Evolutionary conservation across 2,113 vertebrate species (phyloP).

Genomic region (Balaeniceps rex): DNA sequence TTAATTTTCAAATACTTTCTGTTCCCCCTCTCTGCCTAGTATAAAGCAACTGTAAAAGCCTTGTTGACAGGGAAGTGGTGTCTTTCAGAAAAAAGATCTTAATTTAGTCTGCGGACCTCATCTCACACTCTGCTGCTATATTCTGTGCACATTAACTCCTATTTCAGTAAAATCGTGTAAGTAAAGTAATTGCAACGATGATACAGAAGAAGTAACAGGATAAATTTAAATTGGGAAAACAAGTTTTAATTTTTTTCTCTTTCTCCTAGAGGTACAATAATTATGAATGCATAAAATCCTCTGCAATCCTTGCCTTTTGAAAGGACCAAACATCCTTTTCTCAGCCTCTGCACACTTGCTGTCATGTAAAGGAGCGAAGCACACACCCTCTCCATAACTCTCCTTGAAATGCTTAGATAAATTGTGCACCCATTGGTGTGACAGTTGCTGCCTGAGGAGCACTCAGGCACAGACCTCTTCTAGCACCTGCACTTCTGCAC

Average conservation of each 20-base stretch:
- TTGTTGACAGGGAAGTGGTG: not conserved
- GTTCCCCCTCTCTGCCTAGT: not conserved
- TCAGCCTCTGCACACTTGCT: not conserved
- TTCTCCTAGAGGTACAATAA: not conserved
- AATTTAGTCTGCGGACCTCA: not conserved
- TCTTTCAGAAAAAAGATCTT: not conserved
- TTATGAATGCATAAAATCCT: not conserved
- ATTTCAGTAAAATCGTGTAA: not conserved
- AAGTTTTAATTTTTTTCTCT: not conserved
- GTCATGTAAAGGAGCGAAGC: not conserved
- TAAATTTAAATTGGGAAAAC: not conserved
- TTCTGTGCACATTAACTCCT: not conserved
- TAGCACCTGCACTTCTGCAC: fast-evolving
- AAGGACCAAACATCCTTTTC: not conserved
- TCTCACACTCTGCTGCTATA: not conserved
- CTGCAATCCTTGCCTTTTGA: not conserved
- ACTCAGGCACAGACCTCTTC: not conserved
- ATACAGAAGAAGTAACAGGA: not conserved
- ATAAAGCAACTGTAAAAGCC: not conserved
- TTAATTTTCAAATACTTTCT: not conserved
- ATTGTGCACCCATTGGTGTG: not conserved
- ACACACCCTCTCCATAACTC: not conserved
- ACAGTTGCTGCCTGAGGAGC: not conserved
- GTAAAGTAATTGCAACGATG: not conserved
- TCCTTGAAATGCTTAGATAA: not conserved